phyloP scores from a whole-genome alignment of 2,797 vertebrate genomes.

The Tadarida brasiliensis region DNA sequence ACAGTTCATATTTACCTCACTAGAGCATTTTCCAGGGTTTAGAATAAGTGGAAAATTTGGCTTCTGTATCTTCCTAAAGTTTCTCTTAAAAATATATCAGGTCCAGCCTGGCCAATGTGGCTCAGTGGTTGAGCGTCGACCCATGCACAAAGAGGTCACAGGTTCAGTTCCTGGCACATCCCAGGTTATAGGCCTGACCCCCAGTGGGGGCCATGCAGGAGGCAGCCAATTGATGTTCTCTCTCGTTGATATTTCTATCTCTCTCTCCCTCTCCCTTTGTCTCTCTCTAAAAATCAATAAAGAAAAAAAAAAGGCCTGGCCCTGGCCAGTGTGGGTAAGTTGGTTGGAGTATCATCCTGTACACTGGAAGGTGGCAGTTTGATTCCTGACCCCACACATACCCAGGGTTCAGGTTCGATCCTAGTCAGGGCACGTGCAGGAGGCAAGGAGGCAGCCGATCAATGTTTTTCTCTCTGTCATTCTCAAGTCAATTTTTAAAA shows the following conservation, averaged over 20 bases:
- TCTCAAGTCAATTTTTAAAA: not conserved
- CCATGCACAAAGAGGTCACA: not conserved
- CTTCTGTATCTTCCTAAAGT: constrained; percentile 51
- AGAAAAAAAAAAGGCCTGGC: too few relatives aligned
- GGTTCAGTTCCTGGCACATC: not conserved
- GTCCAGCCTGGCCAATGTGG: not conserved
- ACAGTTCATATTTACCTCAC: not conserved
- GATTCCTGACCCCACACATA: too few relatives aligned
- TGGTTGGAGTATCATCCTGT: too few relatives aligned
- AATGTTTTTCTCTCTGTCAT: not conserved
- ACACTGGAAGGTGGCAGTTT: too few relatives aligned
- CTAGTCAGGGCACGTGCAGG: too few relatives aligned
- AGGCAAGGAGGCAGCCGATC: too few relatives aligned
- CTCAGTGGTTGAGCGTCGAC: not conserved
- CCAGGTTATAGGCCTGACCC: not conserved
- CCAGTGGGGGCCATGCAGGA: too few relatives aligned
- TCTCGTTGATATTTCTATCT: not conserved
- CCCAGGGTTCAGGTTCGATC: too few relatives aligned
- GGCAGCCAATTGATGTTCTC: not conserved
- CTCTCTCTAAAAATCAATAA: too few relatives aligned
- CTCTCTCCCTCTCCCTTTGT: not conserved
- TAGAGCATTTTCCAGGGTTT: not conserved
- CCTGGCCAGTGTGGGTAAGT: too few relatives aligned
- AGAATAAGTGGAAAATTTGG: not conserved
- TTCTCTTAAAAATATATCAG: not conserved